Evolutionary conservation across 2,888 invertebrate species (phyloP), one percentile per base, ranked within the genome.

Genomic region (Epiperipatus broadwayi): DNA sequence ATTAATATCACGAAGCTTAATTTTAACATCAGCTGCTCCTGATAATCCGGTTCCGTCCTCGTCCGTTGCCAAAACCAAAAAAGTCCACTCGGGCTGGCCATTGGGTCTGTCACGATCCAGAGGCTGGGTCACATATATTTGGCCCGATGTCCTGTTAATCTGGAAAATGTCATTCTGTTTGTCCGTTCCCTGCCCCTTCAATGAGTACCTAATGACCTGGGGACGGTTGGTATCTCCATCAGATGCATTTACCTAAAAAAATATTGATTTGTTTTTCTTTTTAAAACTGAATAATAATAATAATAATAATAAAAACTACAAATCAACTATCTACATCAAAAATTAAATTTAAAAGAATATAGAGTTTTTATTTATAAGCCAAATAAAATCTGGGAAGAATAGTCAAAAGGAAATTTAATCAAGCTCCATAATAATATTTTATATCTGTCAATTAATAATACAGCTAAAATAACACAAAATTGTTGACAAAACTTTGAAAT

Each of bases 1-100:
- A 65, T 93, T 93, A 57, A 91, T 87, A 61, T 91, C 91, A 61
- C 85, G 85, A 37, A 91, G 73, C 63, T 85, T 87, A 46, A 93
- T 89, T 69, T 91, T 87, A 27, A 93, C 91, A 63, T 91, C 89
- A 44, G 91, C 87, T 60, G 91, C 93, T 42, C 91, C 91, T 31
- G 89, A 87, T 21, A 91, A 71, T 39, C 87, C 87, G 32, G 49
- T 50, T 38, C 89, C 87, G 18, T 85, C 84, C 63, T 87, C 87
- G 55, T 89, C 89, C 64, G 87, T 87, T 32, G 87, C 89, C 59
- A 87, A 87, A 7, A 89, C 87, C 2, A 87, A 87, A 60, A 89
- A 89, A 48, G 85, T 71, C 87, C 87, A 89, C 57, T 85, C 85
- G 1, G 89, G 87, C 45, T 89, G 69, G 21, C 95, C 95, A 57